Base-by-base conservation (phyloP, 2,113 vertebrate genomes). In the Telmatochromis sp. region DNA sequence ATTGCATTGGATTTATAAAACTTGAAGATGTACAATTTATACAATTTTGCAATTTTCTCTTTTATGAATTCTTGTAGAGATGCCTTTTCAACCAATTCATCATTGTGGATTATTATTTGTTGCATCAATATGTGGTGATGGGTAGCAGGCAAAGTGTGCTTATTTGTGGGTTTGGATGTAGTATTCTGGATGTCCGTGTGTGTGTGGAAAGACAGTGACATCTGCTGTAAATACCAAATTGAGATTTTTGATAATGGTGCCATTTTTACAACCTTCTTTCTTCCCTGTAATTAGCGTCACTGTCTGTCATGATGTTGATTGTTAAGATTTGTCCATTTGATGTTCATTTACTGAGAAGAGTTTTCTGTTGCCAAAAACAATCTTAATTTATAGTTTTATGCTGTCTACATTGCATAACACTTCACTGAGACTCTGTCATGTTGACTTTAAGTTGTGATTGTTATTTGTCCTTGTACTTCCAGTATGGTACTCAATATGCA, bases 171-270 rank as follows among this genome's bases (percentile, higher is more conserved):
- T 33, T 75, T 9, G 19, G 9, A 47, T 47, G 21, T 45, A 19
- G 1, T 75, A 45, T 86, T 19, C 9, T 8, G 37, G 37, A 33
- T 42, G 40, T 81, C 37, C 4, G 15, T 21, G 60, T 80, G 92
- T 90, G 73, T 45, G 37, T 10, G 57, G 15, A 65, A 65, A 35
- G 60, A 63, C 31, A 35, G 68, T 73, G 28, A 60, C 23, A 47
- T 82, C 28, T 58, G 68, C 15, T 11, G 14, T 60, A 86, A 89
- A 90, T 60, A 92, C 58, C 65, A 70, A 42, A 31, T 45, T 79
- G 55, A 82, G 78, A 70, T 84, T 87, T 89, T 70, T 88, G 53
- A 87, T 89, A 85, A 86, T 19, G 45, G 11, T 86, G 88, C 19
- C 37, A 79, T 86, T 68, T 90, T 47, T 75, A 37, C 40, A 83